A percentile compares a stretch with the other conserved stretches of the same genome.
phyloP scores from a whole-genome alignment of 2,113 vertebrate species.

The Mustelus asterias region DNA sequence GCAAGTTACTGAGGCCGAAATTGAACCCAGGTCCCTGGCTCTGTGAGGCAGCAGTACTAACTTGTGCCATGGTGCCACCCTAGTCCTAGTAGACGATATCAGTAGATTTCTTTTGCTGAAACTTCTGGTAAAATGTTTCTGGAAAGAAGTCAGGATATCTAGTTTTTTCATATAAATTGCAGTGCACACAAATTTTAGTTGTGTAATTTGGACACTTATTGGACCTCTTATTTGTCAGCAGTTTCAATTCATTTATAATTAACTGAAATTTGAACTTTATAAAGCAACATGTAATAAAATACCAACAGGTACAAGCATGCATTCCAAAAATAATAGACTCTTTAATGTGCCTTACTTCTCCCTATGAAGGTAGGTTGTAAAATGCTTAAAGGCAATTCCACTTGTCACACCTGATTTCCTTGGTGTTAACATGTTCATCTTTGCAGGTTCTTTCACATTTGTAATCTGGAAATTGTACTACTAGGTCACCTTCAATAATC shows the following conservation, averaged over 20 bases:
- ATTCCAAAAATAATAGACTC: background rate
- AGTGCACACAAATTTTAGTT: background rate
- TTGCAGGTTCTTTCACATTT: background rate
- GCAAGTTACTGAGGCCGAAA: no score
- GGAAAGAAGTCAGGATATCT: background rate
- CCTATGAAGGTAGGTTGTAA: background rate
- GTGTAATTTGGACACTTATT: background rate
- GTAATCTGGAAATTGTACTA: background rate
- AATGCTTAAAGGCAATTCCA: background rate
- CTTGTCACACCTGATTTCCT: background rate
- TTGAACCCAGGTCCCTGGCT: no score
- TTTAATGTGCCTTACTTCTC: background rate
- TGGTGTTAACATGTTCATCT: background rate
- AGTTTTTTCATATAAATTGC: background rate
- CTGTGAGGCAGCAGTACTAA: no score
- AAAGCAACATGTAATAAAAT: background rate
- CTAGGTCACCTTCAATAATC: background rate
- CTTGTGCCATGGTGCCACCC: no score
- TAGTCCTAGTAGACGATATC: background rate
- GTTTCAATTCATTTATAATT: background rate
- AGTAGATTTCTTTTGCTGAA: background rate
- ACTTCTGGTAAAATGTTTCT: background rate
- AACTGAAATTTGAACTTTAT: background rate
- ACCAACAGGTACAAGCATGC: background rate
- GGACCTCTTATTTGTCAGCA: background rate